Base-by-base conservation (phyloP, 2,888 invertebrate genomes). In the Gari tellinella region DNA sequence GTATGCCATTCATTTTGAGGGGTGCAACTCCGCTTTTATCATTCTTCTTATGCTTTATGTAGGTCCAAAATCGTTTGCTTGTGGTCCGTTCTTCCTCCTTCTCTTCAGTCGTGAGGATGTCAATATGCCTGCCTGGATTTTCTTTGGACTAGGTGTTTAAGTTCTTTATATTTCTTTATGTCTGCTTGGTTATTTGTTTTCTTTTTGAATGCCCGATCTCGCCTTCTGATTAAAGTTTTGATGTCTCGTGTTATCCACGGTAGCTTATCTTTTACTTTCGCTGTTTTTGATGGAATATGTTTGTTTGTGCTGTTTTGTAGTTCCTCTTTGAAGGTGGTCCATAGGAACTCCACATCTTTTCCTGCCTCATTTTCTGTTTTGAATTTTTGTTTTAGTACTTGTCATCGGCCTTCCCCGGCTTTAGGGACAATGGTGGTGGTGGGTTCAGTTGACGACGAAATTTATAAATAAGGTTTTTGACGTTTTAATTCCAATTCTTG, bases 11-110 rank as follows among this genome's bases (percentile, higher is more conserved):
- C 40, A 8, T 40, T 40, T 40, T 40, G 10, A 40, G 8, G 40
- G 40, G 40, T 8, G 40, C 40, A 12, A 12, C 40, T 40, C 40
- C 40, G 40, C 40, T 40, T 40, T 40, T 40, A 14, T 40, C 40
- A 14, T 12, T 40, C 40, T 40, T 40, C 15, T 40, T 40, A 40
- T 40, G 15, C 15, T 40, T 40, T 40, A 40, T 40, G 40, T 40
- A 55, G 1, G 65, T 58, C 65, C 51, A 65, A 7, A 57, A 26
- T 46, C 53, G 43, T 5, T 23, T 37, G 12, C 21, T 31, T 31
- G 7, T 10, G 4, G 15, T 7, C 3, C 43, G 17, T 8, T 17
- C 26, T 3, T 57, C 52, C 15, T 40, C 40, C 15, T 40, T 40
- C 40, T 40, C 40, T 40, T 40, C 40, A 40, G 10, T 40, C 10